Evolutionary conservation across 2,113 vertebrate species (phyloP).

Genomic region (Catharus bicknelli): DNA sequence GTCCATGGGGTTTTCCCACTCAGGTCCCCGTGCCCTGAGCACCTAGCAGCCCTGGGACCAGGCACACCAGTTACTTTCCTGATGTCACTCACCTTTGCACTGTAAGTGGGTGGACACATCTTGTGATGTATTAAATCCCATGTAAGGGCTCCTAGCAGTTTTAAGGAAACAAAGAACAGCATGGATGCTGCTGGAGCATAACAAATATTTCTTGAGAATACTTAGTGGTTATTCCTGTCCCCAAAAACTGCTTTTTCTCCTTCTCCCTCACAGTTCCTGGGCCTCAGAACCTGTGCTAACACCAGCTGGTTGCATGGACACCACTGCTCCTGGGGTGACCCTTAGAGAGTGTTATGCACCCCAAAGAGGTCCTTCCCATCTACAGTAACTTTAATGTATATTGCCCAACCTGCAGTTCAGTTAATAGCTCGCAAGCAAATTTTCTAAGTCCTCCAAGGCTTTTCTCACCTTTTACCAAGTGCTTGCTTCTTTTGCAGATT

Average conservation of each 20-base stretch:
- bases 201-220: neutral
- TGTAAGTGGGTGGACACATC: fast-evolving
- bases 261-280: fast-evolving
- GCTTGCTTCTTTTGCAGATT: neutral
- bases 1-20: neutral
- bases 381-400: neutral
- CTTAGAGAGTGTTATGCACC: neutral
- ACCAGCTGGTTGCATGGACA: neutral
- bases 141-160: neutral
- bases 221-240: neutral
- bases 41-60: neutral
- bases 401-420: fast-evolving
- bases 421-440: neutral
- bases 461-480: neutral
- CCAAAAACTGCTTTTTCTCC: neutral
- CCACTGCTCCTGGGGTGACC: fast-evolving
- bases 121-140: neutral
- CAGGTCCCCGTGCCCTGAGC: neutral
- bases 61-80: neutral
- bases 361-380: neutral
- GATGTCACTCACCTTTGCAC: neutral
- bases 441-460: neutral
- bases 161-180: neutral
- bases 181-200: neutral
- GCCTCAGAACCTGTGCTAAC: fast-evolving